Evolutionary conservation across 2,113 vertebrate species (phyloP).

Genomic region (Myodes glareolus): DNA sequence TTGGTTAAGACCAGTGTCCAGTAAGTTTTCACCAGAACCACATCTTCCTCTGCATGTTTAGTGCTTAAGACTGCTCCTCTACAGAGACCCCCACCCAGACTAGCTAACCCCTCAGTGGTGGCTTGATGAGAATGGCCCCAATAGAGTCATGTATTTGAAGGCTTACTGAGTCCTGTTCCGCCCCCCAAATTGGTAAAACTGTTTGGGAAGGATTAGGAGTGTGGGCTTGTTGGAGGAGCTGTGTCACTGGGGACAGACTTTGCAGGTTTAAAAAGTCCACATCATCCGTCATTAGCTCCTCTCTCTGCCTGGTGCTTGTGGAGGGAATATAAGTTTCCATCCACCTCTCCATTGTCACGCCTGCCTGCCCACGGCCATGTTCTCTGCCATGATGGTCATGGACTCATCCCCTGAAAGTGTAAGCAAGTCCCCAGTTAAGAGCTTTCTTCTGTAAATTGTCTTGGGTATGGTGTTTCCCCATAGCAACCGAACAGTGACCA

Average conservation of each 20-base stretch:
- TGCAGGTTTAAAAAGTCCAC: not conserved
- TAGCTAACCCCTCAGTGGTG: not conserved
- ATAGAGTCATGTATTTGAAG: not conserved
- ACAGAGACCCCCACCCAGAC: not conserved
- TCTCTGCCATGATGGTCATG: not conserved
- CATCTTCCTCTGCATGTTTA: not conserved
- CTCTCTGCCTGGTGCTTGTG: not conserved
- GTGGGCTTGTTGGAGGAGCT: not conserved
- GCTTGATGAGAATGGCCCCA: not conserved
- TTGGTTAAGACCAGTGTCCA: not conserved
- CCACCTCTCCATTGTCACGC: not conserved
- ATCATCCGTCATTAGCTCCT: not conserved
- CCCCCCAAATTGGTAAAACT: not conserved
- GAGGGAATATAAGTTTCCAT: not conserved
- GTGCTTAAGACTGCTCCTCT: not conserved
- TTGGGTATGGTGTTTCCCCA: not conserved
- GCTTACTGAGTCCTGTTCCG: not conserved
- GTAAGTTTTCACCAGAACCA: not conserved
- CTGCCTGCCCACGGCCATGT: not conserved
- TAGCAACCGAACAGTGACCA: not conserved
- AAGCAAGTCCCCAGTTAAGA: not conserved
- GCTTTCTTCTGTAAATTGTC: not conserved
- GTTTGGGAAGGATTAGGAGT: not conserved
- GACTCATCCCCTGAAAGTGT: not conserved
- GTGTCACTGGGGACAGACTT: not conserved